A percentile compares a stretch with the other conserved stretches of the same genome.
phyloP scores from a whole-genome alignment of 2,113 vertebrate species.

The Herpetotheres cachinnans region DNA sequence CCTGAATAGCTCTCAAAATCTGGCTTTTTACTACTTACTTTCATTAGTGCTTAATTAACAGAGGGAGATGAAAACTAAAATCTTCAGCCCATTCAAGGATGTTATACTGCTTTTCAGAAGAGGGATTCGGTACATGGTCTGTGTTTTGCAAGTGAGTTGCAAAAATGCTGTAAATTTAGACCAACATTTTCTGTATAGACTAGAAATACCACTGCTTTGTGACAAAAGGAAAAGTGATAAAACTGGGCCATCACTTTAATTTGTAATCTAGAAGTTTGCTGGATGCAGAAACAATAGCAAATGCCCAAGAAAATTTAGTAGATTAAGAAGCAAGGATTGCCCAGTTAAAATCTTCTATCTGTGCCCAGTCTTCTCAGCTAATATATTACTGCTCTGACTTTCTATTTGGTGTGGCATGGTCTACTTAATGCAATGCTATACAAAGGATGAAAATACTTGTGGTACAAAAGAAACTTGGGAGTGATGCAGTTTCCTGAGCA shows the following conservation, averaged over 20 bases:
- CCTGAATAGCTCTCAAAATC: conserved; percentile 49
- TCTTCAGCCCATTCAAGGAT: conserved; percentile 7
- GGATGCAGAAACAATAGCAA: background rate
- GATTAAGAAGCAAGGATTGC: background rate
- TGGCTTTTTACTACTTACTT: conserved; percentile 38
- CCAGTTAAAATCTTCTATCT: background rate
- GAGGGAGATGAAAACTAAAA: conserved; percentile 44
- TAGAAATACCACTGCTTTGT: background rate
- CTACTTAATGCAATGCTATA: background rate
- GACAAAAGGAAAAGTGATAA: background rate
- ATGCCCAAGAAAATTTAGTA: background rate
- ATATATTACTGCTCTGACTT: background rate
- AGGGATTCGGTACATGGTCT: background rate
- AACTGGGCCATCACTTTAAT: background rate
- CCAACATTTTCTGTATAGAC: background rate
- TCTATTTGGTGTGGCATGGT: background rate
- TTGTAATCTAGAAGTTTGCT: background rate
- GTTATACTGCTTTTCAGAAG: background rate
- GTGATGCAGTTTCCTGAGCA: background rate
- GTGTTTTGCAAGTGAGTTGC: background rate
- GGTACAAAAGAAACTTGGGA: background rate
- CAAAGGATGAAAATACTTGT: background rate
- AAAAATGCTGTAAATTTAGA: background rate
- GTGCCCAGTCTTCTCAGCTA: background rate
- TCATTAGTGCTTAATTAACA: conserved; percentile 57